Evolutionary conservation across 2,113 vertebrate genomes (phyloP).

Genomic region (Pseudorhombus dupliciocellatus): DNA sequence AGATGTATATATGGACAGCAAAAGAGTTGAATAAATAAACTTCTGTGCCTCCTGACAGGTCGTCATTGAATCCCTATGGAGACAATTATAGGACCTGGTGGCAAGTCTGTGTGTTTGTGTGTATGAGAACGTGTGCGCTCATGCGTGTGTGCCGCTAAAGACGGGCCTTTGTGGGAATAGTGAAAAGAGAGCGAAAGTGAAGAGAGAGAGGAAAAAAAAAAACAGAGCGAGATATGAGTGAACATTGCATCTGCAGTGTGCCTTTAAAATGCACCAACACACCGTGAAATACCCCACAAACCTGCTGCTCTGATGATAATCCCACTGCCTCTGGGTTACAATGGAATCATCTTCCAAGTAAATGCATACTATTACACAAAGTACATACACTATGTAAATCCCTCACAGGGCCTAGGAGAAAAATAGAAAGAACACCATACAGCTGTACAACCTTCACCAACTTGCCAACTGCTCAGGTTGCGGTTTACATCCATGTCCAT

Average conservation of each 20-base stretch:
- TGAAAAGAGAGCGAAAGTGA: conserved; percentile 24
- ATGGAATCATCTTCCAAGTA: conserved; percentile 4
- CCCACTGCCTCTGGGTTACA: conserved; percentile 14
- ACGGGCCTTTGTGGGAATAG: conserved; percentile 32
- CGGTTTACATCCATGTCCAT: not conserved
- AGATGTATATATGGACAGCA: conserved; percentile 27
- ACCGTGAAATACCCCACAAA: conserved; percentile 11
- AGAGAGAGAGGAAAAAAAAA: too few relatives aligned
- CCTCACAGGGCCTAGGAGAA: not conserved
- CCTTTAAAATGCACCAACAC: conserved; percentile 35
- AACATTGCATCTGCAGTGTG: not conserved
- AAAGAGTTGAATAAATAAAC: conserved; percentile 53
- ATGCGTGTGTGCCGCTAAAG: conserved; percentile 29
- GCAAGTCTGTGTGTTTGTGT: conserved; percentile 33
- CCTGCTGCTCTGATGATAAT: conserved; percentile 32
- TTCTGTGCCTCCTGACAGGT: conserved; percentile 59
- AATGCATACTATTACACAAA: not conserved
- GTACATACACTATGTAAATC: not conserved
- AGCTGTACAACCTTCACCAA: not conserved
- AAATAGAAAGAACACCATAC: not conserved
- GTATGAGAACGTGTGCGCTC: conserved; percentile 8
- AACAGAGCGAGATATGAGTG: conserved; percentile 14
- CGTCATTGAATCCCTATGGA: conserved; percentile 68
- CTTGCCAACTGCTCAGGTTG: not conserved
- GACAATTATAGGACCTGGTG: conserved; percentile 73